phyloP scores from a whole-genome alignment of 2,113 vertebrate species.

The Heterochromis multidens region DNA sequence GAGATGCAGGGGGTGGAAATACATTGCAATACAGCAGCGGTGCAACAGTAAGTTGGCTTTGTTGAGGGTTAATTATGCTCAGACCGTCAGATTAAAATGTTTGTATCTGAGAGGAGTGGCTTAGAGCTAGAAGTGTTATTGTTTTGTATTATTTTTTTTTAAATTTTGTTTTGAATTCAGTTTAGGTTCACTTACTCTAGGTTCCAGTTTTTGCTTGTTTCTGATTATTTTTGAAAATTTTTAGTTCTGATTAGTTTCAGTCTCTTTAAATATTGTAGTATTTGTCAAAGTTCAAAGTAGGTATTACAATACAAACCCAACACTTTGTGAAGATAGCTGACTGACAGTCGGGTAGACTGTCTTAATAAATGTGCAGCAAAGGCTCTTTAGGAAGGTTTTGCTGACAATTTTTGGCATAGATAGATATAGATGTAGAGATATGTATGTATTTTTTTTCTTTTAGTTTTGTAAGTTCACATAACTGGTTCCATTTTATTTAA shows the following conservation, averaged over 20 bases:
- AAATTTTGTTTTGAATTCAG: background rate
- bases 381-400: background rate
- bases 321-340: background rate
- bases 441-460: background rate
- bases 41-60: slow-evolving; percentile 12
- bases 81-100: too few relatives aligned
- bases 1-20: background rate
- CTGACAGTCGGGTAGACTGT: background rate
- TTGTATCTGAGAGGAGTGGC: too few relatives aligned
- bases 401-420: too few relatives aligned
- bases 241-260: background rate
- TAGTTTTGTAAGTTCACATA: background rate
- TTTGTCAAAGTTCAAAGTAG: background rate
- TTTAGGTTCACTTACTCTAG: background rate
- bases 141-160: background rate
- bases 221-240: background rate
- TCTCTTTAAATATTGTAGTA: background rate
- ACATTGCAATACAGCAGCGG: background rate
- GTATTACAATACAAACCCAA: background rate
- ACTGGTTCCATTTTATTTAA: background rate
- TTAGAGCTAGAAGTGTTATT: too few relatives aligned
- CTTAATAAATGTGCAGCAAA: background rate
- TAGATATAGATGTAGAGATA: too few relatives aligned
- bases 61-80: background rate
- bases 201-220: background rate